phyloP scores from a whole-genome alignment of 1,140 invertebrate genomes.

The Cotesia chilonis region DNA sequence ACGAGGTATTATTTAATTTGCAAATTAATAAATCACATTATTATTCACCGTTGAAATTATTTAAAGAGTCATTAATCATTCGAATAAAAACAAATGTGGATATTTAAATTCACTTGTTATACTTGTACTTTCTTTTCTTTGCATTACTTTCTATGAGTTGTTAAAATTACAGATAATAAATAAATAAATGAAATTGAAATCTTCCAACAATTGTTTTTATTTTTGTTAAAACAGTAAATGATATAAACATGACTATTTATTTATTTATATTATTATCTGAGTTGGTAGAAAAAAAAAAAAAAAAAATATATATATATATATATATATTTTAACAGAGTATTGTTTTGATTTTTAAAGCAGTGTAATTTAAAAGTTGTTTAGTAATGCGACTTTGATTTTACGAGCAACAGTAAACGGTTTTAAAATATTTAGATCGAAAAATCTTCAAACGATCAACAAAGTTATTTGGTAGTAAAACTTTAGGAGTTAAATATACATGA shows the following conservation, averaged over 20 bases:
- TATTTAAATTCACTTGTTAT: constrained; percentile 4
- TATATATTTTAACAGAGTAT: too few species aligned
- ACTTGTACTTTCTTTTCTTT: constrained; percentile 8
- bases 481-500: not conserved
- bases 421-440: constrained; percentile 30
- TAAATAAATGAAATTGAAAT: constrained; percentile 30
- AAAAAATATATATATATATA: too few species aligned
- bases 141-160: constrained; percentile 14
- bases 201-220: not conserved
- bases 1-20: too few species aligned
- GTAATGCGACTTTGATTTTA: constrained; percentile 18
- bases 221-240: constrained; percentile 3
- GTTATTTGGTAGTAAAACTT: constrained; percentile 19
- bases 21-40: too few species aligned
- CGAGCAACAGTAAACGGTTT: constrained; percentile 28
- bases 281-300: too few species aligned
- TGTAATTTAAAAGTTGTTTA: not conserved
- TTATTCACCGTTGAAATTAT: too few species aligned
- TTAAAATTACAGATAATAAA: not conserved
- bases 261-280: too few species aligned
- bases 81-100: not conserved
- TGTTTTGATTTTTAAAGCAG: not conserved
- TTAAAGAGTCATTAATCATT: too few species aligned
- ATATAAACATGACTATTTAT: too few species aligned
- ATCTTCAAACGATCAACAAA: constrained; percentile 15